Evolutionary conservation across 2,888 invertebrate species (phyloP), one percentile per base, ranked within the genome.

Genomic region (Capitulum mitella): DNA sequence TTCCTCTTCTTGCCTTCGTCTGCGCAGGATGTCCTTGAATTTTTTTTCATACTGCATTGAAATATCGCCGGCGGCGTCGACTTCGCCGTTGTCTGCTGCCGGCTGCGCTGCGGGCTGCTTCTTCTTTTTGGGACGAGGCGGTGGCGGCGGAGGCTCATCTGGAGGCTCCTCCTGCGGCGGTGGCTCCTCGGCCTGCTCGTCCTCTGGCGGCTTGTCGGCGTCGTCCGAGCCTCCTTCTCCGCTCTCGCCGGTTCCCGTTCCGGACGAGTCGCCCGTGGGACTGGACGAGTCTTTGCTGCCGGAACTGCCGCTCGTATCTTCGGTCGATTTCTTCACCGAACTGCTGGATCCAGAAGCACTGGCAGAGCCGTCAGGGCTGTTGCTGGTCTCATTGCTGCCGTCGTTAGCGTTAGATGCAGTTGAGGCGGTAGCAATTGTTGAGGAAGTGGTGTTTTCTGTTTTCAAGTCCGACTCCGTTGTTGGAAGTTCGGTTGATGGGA

Each of bases 401-500:
- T 40, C 40, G 26, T 26, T 40, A 8, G 29, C 19, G 26, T 10
- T 70, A 16, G 19, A 26, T 6, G 37, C 34, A 3, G 34, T 19
- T 29, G 64, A 64, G 64, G 29, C 64, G 64, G 64, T 64, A 19
- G 34, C 64, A 34, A 34, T 29, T 12, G 37, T 70, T 26, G 70
- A 70, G 37, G 70, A 34, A 3, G 64, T 51, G 58, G n/a, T 29
- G n/a, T 58, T 14, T 29, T 6, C 58, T 1, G 58, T 37, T n/a
- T 70, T 70, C 1, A 70, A 12, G 26, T 70, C 70, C 8, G 70
- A 70, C 70, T 70, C 70, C 8, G 70, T 70, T 26, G 70, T 70
- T 10, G 70, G 70, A 10, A 70, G 40, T 19, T 70, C 70, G 10
- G 70, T 70, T 10, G 70, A 70, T 3, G 70, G 70, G 6, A 70